Conservation (phyloP, 2,113 vertebrate genomes). For the Heterochromis multidens region DNA sequence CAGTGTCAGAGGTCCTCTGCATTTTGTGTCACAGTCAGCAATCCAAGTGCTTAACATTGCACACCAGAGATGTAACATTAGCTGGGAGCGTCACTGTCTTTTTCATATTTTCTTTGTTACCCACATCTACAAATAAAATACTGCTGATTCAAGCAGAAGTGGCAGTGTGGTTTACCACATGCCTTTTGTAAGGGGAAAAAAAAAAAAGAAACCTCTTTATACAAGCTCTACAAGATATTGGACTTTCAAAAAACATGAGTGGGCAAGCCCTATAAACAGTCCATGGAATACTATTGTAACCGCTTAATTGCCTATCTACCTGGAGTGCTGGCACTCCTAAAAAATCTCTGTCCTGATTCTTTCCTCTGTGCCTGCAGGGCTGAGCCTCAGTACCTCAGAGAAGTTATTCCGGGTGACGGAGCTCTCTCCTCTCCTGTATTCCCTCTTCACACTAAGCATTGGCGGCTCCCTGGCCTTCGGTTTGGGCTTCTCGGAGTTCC, state of each 20-base stretch:
- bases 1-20: not conserved
- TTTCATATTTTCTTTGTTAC: no score
- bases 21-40: not conserved
- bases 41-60: no score
- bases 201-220: not conserved
- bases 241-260: not conserved
- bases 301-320: not conserved
- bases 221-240: not conserved
- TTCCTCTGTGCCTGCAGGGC: conserved; percentile 70
- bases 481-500: conserved; percentile 94
- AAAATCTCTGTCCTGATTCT: not conserved
- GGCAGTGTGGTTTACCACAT: not conserved
- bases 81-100: not conserved
- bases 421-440: conserved; percentile 73
- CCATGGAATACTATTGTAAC: not conserved
- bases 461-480: conserved; percentile 90
- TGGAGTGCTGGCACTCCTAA: not conserved
- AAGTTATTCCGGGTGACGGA: conserved; percentile 87
- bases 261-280: not conserved
- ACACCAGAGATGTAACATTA: not conserved
- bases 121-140: not conserved
- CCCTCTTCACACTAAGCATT: conserved; percentile 78
- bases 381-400: conserved; percentile 83
- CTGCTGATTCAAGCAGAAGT: not conserved
- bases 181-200: not conserved